phyloP scores from a whole-genome alignment of 2,888 invertebrate genomes.

The Chrysopilus asiliformis region DNA sequence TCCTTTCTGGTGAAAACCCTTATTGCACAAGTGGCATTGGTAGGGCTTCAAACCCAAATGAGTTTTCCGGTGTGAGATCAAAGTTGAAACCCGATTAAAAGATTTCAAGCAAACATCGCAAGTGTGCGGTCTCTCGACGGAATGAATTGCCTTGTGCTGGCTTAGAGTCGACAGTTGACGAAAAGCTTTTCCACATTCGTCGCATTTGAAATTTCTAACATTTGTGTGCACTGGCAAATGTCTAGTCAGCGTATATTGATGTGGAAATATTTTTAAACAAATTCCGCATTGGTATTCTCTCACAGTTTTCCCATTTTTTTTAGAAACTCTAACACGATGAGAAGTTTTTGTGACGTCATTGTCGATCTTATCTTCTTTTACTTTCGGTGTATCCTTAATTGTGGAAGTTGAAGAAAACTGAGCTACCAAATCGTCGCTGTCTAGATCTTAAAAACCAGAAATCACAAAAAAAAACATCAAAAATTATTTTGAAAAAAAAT shows the following conservation, averaged over 20 bases:
- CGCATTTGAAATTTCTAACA: constrained; percentile 61
- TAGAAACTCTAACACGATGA: constrained; percentile 53
- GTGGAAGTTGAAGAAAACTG: not conserved
- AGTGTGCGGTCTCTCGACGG: constrained; percentile 56
- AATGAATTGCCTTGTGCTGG: constrained; percentile 67
- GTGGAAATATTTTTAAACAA: constrained; percentile 59
- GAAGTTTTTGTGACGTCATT: constrained; percentile 16
- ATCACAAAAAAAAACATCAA: not conserved
- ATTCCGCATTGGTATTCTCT: constrained; percentile 65
- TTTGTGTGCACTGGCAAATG: constrained; percentile 66
- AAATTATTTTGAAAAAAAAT: not conserved
- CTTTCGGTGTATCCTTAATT: not conserved
- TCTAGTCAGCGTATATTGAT: constrained; percentile 62
- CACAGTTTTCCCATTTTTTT: constrained; percentile 50
- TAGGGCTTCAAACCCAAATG: constrained; percentile 62
- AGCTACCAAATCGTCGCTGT: constrained; percentile 1
- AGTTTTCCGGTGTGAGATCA: constrained; percentile 66
- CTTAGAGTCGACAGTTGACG: constrained; percentile 60
- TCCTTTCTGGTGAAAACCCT: constrained; percentile 74
- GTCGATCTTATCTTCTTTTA: not conserved
- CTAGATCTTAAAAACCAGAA: not conserved
- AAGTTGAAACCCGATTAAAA: constrained; percentile 65
- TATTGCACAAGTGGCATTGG: constrained; percentile 57
- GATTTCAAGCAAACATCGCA: constrained; percentile 65
- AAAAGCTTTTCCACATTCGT: constrained; percentile 59